These are phyloP conservation scores for Pristionchus exspectatus DNA, from an alignment of 2,888 invertebrate species.

Conservation along the genomic window DNA sequence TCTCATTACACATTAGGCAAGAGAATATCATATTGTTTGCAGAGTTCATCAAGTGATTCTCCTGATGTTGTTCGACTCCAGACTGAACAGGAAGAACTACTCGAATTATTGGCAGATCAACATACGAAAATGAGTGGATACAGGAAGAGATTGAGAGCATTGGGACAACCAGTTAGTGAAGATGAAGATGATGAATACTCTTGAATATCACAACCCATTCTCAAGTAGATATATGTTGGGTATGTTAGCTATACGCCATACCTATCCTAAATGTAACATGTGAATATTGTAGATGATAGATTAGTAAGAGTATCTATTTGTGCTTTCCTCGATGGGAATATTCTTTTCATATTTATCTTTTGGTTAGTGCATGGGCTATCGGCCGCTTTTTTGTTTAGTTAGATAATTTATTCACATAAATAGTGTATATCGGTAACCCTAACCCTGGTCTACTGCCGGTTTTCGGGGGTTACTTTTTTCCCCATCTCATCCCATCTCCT, in stretches of 20 bases:
- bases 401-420: background rate
- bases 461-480: background rate
- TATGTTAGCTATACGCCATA: constrained; percentile 3
- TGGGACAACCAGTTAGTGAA: constrained; percentile 72
- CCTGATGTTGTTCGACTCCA: constrained; percentile 80
- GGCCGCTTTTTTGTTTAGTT: background rate
- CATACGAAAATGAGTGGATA: constrained; percentile 84
- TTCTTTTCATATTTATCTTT: background rate
- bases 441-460: constrained; percentile 14
- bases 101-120: constrained; percentile 92
- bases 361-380: constrained; percentile 2
- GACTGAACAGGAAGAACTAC: constrained; percentile 94
- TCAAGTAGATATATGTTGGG: background rate
- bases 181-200: constrained; percentile 68
- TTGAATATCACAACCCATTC: background rate
- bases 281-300: constrained; percentile 21
- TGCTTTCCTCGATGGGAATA: background rate
- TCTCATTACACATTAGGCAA: too few relatives aligned
- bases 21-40: background rate
- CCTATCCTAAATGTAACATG: background rate
- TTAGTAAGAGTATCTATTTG: background rate
- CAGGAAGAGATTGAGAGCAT: constrained; percentile 63
- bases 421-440: background rate
- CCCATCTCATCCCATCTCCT: background rate
- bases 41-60: background rate